Evolutionary conservation across 2,797 vertebrate species (phyloP).

Genomic region (Numenius phaeopus): DNA sequence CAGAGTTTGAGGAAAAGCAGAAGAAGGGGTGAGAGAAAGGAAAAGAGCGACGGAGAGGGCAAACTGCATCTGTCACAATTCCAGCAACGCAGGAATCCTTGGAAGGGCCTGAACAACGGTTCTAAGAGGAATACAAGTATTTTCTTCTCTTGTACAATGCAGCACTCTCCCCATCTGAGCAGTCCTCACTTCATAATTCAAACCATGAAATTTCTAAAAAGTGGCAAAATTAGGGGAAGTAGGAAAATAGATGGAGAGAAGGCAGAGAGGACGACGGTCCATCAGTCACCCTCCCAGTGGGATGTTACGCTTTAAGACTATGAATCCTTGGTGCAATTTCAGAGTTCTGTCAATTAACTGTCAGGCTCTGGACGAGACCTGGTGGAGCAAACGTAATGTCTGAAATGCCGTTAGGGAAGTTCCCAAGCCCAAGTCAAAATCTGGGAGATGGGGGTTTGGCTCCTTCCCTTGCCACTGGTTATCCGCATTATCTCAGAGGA

Average conservation of each 20-base stretch:
- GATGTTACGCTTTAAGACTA: accelerated
- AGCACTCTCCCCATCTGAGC: background rate
- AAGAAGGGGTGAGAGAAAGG: background rate
- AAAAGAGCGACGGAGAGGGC: background rate
- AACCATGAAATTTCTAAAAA: background rate
- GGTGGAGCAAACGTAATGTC: accelerated
- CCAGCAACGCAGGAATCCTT: background rate
- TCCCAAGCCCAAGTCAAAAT: background rate
- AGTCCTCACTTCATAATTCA: background rate
- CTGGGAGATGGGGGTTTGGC: background rate
- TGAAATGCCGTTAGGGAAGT: background rate
- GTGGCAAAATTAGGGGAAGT: background rate
- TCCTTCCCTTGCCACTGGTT: background rate
- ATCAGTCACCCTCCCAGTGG: background rate
- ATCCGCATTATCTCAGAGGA: background rate
- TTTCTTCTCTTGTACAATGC: background rate
- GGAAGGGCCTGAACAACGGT: background rate
- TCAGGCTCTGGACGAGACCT: background rate
- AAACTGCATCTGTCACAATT: background rate
- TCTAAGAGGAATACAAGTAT: background rate
- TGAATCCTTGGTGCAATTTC: background rate
- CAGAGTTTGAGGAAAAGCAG: background rate
- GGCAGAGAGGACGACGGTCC: background rate
- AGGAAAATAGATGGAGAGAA: background rate
- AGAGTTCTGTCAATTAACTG: background rate